These are phyloP conservation scores for Diploscapter pachys DNA, from an alignment of 1,140 invertebrate genomes.

Conservation along the genomic window DNA sequence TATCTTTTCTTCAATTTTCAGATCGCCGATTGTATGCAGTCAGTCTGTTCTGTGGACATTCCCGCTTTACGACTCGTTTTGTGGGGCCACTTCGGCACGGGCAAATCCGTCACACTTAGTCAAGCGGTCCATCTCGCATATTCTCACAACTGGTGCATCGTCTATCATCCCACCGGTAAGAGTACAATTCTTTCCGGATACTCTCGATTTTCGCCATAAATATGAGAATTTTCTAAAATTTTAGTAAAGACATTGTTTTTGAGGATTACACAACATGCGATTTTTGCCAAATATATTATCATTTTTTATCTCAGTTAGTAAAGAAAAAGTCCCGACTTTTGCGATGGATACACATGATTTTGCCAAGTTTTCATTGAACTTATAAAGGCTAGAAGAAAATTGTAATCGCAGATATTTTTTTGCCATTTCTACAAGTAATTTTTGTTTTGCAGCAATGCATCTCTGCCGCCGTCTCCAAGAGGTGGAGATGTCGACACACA, in stretches of 20 bases:
- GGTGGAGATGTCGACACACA: constrained; percentile 48
- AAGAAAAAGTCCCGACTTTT: no score
- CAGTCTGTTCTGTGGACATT: constrained; percentile 23
- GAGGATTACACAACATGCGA: no score
- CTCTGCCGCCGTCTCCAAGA: constrained; percentile 38
- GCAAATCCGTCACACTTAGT: constrained; percentile 51
- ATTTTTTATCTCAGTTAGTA: no score
- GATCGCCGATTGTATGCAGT: constrained; percentile 30
- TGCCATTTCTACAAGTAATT: no score
- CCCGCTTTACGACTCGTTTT: constrained; percentile 48
- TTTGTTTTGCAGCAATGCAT: constrained; percentile 35
- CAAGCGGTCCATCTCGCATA: constrained; percentile 49
- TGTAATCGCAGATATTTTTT: no score
- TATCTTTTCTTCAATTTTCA: not conserved
- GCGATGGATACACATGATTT: no score
- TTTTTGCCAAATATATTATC: no score
- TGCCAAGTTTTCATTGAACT: no score
- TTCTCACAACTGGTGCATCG: constrained; percentile 43
- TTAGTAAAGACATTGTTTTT: no score
- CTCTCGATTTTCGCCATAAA: no score
- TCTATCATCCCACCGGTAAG: constrained; percentile 39
- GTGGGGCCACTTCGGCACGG: constrained; percentile 56
- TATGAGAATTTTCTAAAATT: no score
- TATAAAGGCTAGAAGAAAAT: no score
- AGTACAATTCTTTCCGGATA: constrained; percentile 11